Conservation (phyloP, 2,797 vertebrate genomes). For the Acrossocheilus fasciatus region DNA sequence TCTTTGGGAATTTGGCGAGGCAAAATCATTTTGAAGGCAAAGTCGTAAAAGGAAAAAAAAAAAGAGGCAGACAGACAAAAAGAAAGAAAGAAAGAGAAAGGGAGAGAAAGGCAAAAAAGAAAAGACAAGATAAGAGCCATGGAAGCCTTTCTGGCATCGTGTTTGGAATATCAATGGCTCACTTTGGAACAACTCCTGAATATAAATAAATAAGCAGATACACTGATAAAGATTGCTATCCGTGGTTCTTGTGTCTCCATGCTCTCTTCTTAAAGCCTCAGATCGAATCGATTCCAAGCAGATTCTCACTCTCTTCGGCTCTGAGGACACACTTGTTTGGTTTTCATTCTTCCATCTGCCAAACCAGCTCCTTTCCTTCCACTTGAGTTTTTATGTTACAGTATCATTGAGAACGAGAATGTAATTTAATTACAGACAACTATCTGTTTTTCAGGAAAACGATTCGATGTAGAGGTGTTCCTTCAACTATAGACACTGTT, state of each 20-base stretch:
- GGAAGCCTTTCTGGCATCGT: constrained; percentile 63
- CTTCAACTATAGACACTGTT: not conserved
- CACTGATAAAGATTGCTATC: constrained; percentile 67
- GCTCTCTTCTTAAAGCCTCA: constrained; percentile 60
- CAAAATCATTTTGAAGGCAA: constrained; percentile 73
- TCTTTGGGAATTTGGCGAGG: constrained; percentile 73
- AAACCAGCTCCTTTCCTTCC: constrained; percentile 35
- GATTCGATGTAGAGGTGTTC: not conserved
- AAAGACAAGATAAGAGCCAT: constrained; percentile 69
- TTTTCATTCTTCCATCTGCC: constrained; percentile 31
- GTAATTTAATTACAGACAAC: constrained; percentile 47
- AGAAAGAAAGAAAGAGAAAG: constrained; percentile 20
- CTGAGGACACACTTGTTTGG: constrained; percentile 46
- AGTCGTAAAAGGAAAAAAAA: constrained; percentile 65
- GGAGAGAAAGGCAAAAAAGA: constrained; percentile 18
- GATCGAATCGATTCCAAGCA: constrained; percentile 56
- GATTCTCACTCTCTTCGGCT: constrained; percentile 50
- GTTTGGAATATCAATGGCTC: constrained; percentile 73
- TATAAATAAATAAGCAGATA: constrained; percentile 74
- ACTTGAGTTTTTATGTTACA: constrained; percentile 39
- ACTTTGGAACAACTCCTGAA: constrained; percentile 70
- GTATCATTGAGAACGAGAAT: constrained; percentile 22
- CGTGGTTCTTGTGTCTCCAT: constrained; percentile 54
- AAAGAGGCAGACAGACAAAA: constrained; percentile 37
- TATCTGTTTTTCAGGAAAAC: not conserved